Evolutionary conservation across 2,797 vertebrate species (phyloP).

Genomic region (Silurus lanzhouensis): DNA sequence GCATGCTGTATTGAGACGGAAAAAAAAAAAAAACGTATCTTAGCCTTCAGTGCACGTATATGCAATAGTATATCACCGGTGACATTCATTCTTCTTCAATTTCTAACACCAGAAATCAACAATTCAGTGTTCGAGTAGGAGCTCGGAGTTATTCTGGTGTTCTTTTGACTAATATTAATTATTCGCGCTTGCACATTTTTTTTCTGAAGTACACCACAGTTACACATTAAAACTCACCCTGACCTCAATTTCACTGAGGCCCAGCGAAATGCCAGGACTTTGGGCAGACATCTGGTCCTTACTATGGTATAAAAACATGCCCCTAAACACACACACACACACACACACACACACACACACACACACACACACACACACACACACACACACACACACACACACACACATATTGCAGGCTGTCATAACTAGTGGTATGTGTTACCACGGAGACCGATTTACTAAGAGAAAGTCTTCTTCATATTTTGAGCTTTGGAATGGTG

Average conservation of each 20-base stretch:
- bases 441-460: constrained; percentile 19
- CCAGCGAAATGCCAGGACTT: not conserved
- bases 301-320: not conserved
- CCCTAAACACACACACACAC: not conserved
- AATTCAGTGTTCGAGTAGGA: not conserved
- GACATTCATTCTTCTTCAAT: not conserved
- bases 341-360: not conserved
- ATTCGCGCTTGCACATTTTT: not conserved
- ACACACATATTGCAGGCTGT: not conserved
- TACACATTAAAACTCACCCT: not conserved
- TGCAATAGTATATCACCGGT: not conserved
- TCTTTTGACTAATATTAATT: not conserved
- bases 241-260: not conserved
- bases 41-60: not conserved
- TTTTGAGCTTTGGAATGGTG: constrained; percentile 13
- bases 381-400: constrained; percentile 1
- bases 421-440: constrained; percentile 1
- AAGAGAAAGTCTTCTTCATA: not conserved
- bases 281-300: not conserved
- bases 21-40: not conserved
- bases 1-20: not conserved
- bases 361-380: not conserved
- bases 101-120: not conserved
- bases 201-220: not conserved
- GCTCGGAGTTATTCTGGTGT: not conserved